These are phyloP conservation scores for Drosophila sordidula DNA, from an alignment of 2,888 invertebrate species.

Conservation along the genomic window DNA sequence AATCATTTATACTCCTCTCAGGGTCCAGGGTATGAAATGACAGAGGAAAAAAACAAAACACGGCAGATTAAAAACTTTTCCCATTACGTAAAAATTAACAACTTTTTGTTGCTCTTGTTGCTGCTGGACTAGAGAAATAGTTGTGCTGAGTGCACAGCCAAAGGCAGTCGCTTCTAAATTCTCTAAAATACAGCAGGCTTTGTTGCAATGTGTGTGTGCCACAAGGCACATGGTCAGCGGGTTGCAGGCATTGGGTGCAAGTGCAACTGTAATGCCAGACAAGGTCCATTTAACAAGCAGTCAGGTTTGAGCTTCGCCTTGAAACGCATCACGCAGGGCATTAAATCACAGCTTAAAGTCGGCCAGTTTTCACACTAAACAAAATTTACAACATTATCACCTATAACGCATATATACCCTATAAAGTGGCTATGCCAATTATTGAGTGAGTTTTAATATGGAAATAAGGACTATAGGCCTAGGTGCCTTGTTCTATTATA, in stretches of 20 bases:
- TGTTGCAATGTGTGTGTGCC: conserved; percentile 18
- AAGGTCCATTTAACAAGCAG: conserved; percentile 59
- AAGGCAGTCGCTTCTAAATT: conserved; percentile 60
- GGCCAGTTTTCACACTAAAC: background rate
- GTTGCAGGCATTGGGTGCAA: conserved; percentile 9
- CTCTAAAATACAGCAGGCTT: conserved; percentile 51
- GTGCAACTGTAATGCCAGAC: conserved; percentile 32
- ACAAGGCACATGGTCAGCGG: conserved; percentile 12
- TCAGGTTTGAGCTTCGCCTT: conserved; percentile 11
- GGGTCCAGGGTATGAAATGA: background rate
- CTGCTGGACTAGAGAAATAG: conserved; percentile 58
- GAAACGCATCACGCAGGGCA: background rate
- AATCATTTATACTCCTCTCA: background rate
- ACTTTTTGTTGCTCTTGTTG: conserved; percentile 57
- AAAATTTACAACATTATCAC: background rate
- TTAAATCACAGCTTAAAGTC: conserved; percentile 7
- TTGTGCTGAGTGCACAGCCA: conserved; percentile 49
- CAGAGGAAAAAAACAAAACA: conserved; percentile 29
- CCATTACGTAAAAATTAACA: conserved; percentile 80
- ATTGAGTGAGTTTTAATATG: too few relatives aligned
- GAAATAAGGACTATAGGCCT: too few relatives aligned
- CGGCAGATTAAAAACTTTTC: conserved; percentile 79
- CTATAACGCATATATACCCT: too few relatives aligned
- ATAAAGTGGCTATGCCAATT: too few relatives aligned
- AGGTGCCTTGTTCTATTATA: too few relatives aligned